Conservation (phyloP, 1,140 invertebrate genomes). For the Lamellibrachia luymesi region DNA sequence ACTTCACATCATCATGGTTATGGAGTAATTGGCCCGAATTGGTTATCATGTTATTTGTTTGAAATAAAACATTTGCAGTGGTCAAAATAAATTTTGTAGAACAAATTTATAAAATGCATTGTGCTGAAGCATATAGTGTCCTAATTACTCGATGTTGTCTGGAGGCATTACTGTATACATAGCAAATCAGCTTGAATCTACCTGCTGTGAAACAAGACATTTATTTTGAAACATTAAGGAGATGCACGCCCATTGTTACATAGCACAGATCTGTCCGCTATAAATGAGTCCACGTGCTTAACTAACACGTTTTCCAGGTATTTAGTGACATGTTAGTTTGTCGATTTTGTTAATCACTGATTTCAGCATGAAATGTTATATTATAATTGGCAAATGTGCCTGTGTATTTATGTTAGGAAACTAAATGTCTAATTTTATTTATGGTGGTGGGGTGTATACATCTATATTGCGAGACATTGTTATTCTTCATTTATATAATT, state of each 20-base stretch:
- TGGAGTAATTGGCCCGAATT: neutral
- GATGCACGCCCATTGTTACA: neutral
- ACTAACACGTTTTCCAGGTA: neutral
- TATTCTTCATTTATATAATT: slow-evolving; percentile 6
- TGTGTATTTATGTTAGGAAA: slow-evolving; percentile 1
- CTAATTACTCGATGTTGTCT: neutral
- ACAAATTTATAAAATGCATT: neutral
- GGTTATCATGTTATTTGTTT: neutral
- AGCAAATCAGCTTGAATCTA: neutral
- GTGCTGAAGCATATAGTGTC: neutral
- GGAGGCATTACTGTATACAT: neutral
- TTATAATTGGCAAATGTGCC: neutral
- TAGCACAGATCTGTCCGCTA: neutral
- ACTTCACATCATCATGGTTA: neutral
- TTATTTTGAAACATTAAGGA: too few relatives aligned
- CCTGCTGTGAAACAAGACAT: neutral
- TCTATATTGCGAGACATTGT: neutral
- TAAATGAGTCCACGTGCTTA: neutral
- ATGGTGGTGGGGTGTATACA: neutral
- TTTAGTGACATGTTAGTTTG: neutral
- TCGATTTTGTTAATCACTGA: neutral
- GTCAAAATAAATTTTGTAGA: neutral
- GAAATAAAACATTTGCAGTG: neutral
- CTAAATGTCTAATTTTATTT: slow-evolving; percentile 2
- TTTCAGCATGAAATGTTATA: neutral